phyloP scores from a whole-genome alignment of 1,140 invertebrate species.

The Heliconius congener region DNA sequence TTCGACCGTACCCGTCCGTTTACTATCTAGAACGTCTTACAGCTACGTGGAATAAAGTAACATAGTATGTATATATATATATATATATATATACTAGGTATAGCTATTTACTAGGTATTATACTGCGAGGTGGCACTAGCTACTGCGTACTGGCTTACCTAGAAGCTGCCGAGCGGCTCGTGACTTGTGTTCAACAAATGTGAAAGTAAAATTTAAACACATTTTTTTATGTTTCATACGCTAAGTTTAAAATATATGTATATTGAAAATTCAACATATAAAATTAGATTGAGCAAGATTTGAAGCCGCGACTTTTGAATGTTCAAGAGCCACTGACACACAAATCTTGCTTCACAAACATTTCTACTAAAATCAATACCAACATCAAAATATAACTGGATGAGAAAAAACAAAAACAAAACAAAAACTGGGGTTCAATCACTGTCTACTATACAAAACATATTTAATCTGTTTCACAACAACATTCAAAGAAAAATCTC shows the following conservation, averaged over 20 bases:
- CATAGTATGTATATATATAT: conserved; percentile 46
- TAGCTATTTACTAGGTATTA: conserved; percentile 52
- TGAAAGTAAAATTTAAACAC: too few species aligned
- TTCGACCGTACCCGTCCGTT: conserved; percentile 60
- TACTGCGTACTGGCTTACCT: conserved; percentile 58
- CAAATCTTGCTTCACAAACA: background rate
- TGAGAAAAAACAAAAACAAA: background rate
- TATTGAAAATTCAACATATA: background rate
- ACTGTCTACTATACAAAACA: background rate
- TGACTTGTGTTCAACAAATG: conserved; percentile 21
- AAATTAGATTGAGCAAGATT: background rate
- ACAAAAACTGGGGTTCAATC: background rate
- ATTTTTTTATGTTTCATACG: too few species aligned
- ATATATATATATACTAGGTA: conserved; percentile 26
- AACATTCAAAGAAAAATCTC: background rate
- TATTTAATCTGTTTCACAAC: background rate
- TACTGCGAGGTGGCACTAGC: conserved; percentile 72
- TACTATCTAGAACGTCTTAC: conserved; percentile 67
- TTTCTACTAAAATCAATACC: background rate
- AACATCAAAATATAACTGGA: background rate
- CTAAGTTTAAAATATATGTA: too few species aligned
- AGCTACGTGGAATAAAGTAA: conserved; percentile 75
- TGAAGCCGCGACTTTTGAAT: background rate
- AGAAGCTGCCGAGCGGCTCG: conserved; percentile 31
- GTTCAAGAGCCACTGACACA: background rate